Evolutionary conservation across 1,140 invertebrate species (phyloP).

Genomic region (Conus betulinus): DNA sequence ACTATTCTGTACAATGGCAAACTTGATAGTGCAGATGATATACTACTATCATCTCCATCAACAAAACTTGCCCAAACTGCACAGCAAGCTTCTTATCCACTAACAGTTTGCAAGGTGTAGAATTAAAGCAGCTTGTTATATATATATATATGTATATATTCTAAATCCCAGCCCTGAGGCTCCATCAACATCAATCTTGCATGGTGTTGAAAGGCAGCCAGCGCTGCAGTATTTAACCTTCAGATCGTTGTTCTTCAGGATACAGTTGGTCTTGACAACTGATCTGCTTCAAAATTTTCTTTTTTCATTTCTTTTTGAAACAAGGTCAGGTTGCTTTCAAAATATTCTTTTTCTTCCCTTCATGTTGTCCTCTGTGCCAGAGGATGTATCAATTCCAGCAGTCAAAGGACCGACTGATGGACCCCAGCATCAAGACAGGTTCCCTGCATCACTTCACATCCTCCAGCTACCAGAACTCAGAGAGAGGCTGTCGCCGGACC

Average conservation of each 20-base stretch:
- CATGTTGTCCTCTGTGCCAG: background rate
- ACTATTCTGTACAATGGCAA: background rate
- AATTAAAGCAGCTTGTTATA: background rate
- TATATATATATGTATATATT: background rate
- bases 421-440: no score
- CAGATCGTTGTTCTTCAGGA: no score
- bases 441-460: background rate
- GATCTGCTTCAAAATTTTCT: no score
- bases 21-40: background rate
- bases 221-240: background rate
- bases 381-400: no score
- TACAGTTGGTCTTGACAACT: no score
- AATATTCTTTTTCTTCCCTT: background rate
- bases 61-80: background rate
- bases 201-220: background rate
- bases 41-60: background rate
- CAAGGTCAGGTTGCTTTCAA: no score
- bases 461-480: constrained; percentile 45
- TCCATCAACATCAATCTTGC: background rate
- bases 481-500: constrained; percentile 37
- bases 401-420: no score
- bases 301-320: no score
- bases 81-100: background rate
- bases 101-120: background rate
- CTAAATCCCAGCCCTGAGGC: background rate